These are phyloP conservation scores for Erythrocebus patas DNA, from an alignment of 2,113 vertebrate genomes.

Conservation along the genomic window DNA sequence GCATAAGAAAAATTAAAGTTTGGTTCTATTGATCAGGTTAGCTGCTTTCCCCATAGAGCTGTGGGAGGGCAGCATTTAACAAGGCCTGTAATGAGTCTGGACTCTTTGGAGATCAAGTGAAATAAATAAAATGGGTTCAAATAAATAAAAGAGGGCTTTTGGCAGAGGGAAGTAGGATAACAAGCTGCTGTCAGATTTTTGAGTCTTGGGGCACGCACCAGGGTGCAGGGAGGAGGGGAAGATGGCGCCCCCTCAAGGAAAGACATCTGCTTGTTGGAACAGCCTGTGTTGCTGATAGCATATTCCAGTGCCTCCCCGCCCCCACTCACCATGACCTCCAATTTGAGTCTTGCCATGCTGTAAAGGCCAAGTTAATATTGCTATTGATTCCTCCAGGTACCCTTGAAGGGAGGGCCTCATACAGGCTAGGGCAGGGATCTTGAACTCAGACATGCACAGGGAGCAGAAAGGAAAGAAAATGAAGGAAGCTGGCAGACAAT, in stretches of 20 bases:
- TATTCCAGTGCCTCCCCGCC: rapidly evolving
- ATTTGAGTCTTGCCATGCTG: neutral
- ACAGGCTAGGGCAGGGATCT: neutral
- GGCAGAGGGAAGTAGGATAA: neutral
- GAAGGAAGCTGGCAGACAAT: neutral
- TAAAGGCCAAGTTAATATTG: neutral
- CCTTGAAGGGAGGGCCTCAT: neutral
- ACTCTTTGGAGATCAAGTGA: conserved; percentile 48
- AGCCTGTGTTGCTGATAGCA: rapidly evolving
- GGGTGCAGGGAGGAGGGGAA: neutral
- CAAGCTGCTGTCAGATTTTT: neutral
- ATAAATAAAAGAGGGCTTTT: neutral
- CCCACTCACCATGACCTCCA: rapidly evolving
- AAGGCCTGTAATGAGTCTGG: neutral
- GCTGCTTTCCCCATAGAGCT: neutral
- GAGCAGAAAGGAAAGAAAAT: neutral
- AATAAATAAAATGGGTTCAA: conserved; percentile 50
- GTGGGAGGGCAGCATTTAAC: neutral
- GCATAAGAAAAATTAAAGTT: conserved; percentile 60
- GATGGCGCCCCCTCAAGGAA: neutral
- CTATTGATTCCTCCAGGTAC: neutral
- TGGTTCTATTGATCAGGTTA: conserved; percentile 35
- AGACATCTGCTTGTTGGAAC: neutral
- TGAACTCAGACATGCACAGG: neutral
- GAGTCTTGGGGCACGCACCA: neutral